Evolutionary conservation across 2,888 invertebrate genomes (phyloP), one percentile per base, ranked within the genome.

Genomic region (Electrophaes corylata): DNA sequence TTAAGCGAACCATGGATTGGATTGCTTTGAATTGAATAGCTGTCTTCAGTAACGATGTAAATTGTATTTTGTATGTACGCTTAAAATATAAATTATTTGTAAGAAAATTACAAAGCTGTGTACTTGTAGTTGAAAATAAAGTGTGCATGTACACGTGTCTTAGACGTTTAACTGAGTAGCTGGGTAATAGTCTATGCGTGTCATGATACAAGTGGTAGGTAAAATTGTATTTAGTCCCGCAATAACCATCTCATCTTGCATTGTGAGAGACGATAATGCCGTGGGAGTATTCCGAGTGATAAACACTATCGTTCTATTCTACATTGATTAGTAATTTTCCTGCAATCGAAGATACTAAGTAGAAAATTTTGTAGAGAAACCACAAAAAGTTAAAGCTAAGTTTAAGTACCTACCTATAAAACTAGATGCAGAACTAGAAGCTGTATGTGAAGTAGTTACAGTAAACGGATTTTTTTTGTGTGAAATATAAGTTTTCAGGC

Each of bases 391-490:
- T n/a, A n/a, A n/a, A n/a, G n/a, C n/a, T n/a, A n/a, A n/a, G n/a
- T n/a, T n/a, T n/a, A n/a, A n/a, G n/a, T n/a, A n/a, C n/a, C n/a
- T n/a, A n/a, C n/a, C n/a, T 49, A 43, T 31, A 23, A 46, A 40
- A 56, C 20, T 54, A 20, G 43, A 45, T 26, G 12, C 18, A 47
- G 37, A 67, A 72, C 86, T 77, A 79, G 72, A 83, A 88, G 87
- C 86, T 85, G 72, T 81, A 79, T 83, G 87, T 76, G 64, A 37
- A 73, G 82, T 84, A 33, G 83, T n/a, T 82, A 79, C 79, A 82
- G 71, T 68, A 64, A 84, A 88, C 88, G 86, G 88, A n/a, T n/a
- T 90, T 86, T 81, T 81, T 83, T 82, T 64, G 74, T 74, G 65
- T 73, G 76, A 69, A 71, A 81, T 83, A 86, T 83, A 69, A 83